phyloP scores from a whole-genome alignment of 2,797 vertebrate species.

The Sebastes hubbsi region DNA sequence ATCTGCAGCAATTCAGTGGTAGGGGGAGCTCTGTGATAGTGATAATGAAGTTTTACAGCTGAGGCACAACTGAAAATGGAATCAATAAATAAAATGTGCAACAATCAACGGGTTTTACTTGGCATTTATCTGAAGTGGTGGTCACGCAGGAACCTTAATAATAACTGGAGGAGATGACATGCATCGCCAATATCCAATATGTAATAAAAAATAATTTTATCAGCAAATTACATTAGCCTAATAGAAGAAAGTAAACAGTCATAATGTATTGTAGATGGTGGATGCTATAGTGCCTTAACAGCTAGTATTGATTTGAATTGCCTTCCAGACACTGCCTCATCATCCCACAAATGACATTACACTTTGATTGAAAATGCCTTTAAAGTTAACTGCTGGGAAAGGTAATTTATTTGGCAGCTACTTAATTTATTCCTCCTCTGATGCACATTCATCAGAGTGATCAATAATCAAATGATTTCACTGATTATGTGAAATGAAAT shows the following conservation, averaged over 20 bases:
- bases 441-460: slow-evolving; percentile 72
- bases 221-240: slow-evolving; percentile 1
- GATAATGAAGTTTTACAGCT: slow-evolving; percentile 4
- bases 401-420: slow-evolving; percentile 74
- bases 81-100: slow-evolving; percentile 5
- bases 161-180: neutral
- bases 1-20: neutral
- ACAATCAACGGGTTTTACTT: neutral
- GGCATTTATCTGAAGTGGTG: neutral
- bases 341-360: slow-evolving; percentile 70
- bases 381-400: slow-evolving; percentile 76
- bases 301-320: slow-evolving; percentile 72
- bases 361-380: slow-evolving; percentile 77
- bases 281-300: neutral
- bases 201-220: neutral
- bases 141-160: neutral
- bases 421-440: slow-evolving; percentile 75
- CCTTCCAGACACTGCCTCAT: slow-evolving; percentile 73
- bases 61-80: neutral
- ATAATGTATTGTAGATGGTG: neutral
- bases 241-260: slow-evolving; percentile 19
- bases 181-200: neutral
- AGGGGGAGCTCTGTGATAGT: neutral
- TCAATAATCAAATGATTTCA: slow-evolving; percentile 77
- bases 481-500: slow-evolving; percentile 65